A percentile compares a stretch with the other conserved stretches of the same genome.
phyloP scores from a whole-genome alignment of 2,113 vertebrate genomes.

The Cardinalis cardinalis region DNA sequence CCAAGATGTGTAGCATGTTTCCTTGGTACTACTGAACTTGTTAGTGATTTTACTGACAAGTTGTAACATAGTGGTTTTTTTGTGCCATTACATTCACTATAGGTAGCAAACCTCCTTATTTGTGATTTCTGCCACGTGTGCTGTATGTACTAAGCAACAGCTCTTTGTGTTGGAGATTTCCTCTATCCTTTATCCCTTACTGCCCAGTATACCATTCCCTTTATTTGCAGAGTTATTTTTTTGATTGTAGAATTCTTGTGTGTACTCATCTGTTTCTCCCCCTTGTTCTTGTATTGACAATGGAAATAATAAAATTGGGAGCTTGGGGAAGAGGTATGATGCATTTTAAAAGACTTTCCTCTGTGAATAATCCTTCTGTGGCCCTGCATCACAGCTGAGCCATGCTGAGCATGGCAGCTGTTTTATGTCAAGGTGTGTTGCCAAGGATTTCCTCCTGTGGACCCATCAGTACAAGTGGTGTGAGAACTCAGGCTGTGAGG shows the following conservation, averaged over 20 bases:
- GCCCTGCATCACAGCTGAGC: background rate
- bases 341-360: background rate
- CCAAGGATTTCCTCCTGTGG: background rate
- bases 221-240: background rate
- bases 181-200: background rate
- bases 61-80: background rate
- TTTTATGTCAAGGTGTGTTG: background rate
- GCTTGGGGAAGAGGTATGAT: background rate
- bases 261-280: background rate
- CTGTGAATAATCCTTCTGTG: background rate
- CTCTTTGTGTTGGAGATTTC: background rate
- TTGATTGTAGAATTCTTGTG: background rate
- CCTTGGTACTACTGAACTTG: background rate
- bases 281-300: background rate
- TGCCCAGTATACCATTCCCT: background rate
- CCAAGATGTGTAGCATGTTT: background rate
- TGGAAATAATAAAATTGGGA: background rate
- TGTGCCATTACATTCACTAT: background rate
- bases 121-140: background rate
- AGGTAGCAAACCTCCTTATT: background rate
- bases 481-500: background rate
- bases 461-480: background rate
- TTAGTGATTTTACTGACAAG: background rate
- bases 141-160: background rate
- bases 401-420: background rate